Percentiles rank a stretch among this genome's conserved stretches.
Evolutionary conservation across 2,113 vertebrate genomes (phyloP).

Genomic region (Piprites chloris): DNA sequence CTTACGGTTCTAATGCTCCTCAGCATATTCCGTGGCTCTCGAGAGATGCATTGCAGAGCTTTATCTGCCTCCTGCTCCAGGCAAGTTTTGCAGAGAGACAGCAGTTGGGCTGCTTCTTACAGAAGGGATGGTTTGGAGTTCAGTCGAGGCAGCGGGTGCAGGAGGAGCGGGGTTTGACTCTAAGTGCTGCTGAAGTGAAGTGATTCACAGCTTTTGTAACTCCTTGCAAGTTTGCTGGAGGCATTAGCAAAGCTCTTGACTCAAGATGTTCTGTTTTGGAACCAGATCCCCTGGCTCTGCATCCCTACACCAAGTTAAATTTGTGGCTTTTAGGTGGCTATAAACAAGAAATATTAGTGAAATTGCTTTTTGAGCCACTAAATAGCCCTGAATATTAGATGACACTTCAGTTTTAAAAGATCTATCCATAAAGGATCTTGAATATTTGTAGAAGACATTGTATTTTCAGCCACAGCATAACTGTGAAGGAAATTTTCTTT

Average conservation of each 20-base stretch:
- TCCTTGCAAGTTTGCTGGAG: conserved; percentile 20
- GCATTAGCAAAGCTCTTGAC: conserved; percentile 29
- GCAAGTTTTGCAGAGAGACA: background rate
- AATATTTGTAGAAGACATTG: background rate
- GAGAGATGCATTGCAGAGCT: background rate
- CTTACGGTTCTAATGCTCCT: conserved; percentile 15
- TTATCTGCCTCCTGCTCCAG: background rate
- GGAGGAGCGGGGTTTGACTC: background rate
- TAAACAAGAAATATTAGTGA: conserved; percentile 13
- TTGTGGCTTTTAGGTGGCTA: conserved; percentile 2
- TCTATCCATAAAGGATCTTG: background rate
- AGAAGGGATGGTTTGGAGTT: background rate
- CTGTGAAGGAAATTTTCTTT: background rate
- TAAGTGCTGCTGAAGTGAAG: background rate
- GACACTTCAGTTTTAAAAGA: conserved; percentile 19
- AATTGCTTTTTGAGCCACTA: background rate
- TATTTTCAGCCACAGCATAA: background rate
- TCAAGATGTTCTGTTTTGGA: conserved; percentile 5
- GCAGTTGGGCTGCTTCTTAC: background rate
- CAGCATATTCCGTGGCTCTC: background rate
- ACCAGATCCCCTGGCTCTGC: background rate
- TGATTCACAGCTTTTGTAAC: conserved; percentile 40
- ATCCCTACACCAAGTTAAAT: background rate
- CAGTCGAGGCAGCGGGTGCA: background rate
- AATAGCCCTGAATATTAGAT: conserved; percentile 38